Percentiles rank a stretch among this genome's conserved stretches.
phyloP scores from a whole-genome alignment of 2,113 vertebrate species.

The Tachuris rubrigastra region DNA sequence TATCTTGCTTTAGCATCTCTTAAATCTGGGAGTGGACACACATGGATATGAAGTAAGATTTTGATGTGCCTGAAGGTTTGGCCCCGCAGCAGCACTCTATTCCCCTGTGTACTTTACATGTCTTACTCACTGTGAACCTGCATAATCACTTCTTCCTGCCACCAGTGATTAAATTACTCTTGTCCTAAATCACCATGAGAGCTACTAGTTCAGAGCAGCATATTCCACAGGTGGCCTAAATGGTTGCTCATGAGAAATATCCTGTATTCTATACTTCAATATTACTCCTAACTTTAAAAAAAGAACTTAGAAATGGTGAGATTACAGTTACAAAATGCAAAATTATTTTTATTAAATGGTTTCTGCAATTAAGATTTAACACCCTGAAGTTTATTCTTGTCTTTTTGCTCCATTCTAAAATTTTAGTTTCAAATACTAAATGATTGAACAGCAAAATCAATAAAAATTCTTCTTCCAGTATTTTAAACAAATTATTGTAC shows the following conservation, averaged over 20 bases:
- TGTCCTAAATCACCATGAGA: background rate
- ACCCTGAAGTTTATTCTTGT: background rate
- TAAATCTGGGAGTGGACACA: background rate
- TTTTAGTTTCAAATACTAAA: background rate
- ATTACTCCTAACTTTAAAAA: background rate
- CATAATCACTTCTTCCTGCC: background rate
- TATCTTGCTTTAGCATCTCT: background rate
- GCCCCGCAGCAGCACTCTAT: background rate
- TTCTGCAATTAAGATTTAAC: background rate
- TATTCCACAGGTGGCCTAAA: background rate
- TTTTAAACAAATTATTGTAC: background rate
- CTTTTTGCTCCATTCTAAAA: background rate
- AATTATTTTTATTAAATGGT: background rate
- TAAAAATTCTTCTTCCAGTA: background rate
- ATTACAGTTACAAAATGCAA: background rate
- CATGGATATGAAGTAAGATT: background rate
- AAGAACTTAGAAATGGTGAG: background rate
- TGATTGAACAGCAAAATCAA: background rate
- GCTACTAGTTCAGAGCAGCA: background rate
- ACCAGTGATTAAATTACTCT: background rate
- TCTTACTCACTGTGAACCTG: background rate
- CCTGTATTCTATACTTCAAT: background rate
- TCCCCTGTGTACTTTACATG: accelerated
- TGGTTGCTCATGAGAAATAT: background rate
- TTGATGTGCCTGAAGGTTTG: background rate